Percentiles rank a stretch among this genome's conserved stretches.
These are phyloP conservation scores for Tenthredo livida DNA, from an alignment of 2,888 invertebrate genomes.

Conservation along the genomic window DNA sequence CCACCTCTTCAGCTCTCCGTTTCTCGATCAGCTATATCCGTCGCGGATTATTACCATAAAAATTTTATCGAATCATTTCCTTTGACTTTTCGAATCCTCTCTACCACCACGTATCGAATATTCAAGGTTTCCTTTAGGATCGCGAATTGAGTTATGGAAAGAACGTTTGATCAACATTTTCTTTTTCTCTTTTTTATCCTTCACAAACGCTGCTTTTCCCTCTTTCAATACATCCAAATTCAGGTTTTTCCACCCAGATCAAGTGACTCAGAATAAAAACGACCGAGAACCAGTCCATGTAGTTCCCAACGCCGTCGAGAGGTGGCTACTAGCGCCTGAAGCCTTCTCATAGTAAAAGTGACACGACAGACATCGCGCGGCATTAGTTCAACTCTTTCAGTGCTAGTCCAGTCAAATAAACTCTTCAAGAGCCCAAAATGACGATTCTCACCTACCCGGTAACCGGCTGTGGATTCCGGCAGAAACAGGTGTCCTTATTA, in stretches of 20 bases:
- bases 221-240: not conserved
- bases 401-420: too few species aligned
- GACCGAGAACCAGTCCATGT: not conserved
- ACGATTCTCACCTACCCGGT: too few species aligned
- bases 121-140: not conserved
- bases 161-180: not conserved
- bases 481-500: too few species aligned
- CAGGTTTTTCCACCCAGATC: not conserved
- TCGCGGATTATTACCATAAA: slow-evolving; percentile 3
- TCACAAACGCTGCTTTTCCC: not conserved
- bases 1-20: not conserved
- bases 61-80: not conserved
- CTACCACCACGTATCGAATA: not conserved
- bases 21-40: not conserved
- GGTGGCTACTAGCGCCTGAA: not conserved
- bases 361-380: not conserved
- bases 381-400: not conserved
- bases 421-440: too few species aligned
- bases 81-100: not conserved
- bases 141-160: not conserved
- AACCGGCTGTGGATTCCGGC: too few species aligned
- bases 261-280: not conserved
- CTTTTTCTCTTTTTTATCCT: not conserved
- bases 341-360: not conserved
- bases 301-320: not conserved